Evolutionary conservation across 2,888 invertebrate genomes (phyloP), one percentile per base, ranked within the genome.

Genomic region (Chloromyia formosa): DNA sequence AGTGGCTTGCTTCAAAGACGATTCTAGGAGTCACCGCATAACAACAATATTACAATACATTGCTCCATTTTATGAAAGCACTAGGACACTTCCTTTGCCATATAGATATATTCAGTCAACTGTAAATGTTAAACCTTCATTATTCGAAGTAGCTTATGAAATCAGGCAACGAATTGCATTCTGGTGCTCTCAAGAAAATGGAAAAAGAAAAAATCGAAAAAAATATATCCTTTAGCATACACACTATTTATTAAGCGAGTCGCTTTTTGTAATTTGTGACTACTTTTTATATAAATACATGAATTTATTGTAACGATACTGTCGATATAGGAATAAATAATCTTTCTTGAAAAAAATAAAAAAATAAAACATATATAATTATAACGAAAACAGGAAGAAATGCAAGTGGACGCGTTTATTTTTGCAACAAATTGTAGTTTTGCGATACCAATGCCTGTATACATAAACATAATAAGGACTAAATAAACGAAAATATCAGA

Each of bases 251-350:
- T 69, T 69, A 69, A 69, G 62, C 27, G 27, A 27, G 16, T 16
- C 53, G 35, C 53, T 20, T 54, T 45, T 69, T 69, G 23, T 69
- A 69, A 54, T 54, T 69, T 69, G 20, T 62, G 23, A 27, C 22
- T 62, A 16, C 16, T 40, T 23, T 60, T 60, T 20, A 23, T 60
- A 14, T 14, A 40, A 62, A 18, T 1, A 40, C 16, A 62, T 62
- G 22, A 22, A 56, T 22, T 22, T 62, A 69, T 53, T 69, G 68
- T 69, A 69, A 69, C 54, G 40, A 40, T 27, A 69, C 23, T 69
- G 68, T 69, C 68, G 54, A 69, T 69, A 54, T 69, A 54, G 68
- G 22, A 69, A 54, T 69, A 69, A 53, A 69, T 27, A 35, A 35
- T 23, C 23, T 23, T 60, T 2, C 4, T 58, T 66, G 66, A 45